phyloP scores from a whole-genome alignment of 2,113 vertebrate genomes.

The Cephalopterus ornatus region DNA sequence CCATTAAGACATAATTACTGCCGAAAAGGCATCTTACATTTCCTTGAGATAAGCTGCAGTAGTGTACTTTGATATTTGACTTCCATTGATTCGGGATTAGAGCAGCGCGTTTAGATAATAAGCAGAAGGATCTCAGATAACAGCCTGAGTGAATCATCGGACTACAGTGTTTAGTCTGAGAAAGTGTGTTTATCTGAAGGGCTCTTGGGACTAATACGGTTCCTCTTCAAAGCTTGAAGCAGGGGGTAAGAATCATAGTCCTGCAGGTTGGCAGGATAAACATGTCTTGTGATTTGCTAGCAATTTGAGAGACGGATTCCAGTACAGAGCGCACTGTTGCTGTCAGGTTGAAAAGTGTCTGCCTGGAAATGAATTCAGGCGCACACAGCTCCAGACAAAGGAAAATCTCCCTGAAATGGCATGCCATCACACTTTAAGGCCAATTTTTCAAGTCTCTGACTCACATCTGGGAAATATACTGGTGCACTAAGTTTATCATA shows the following conservation, averaged over 20 bases:
- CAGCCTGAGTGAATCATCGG: slow-evolving; percentile 11
- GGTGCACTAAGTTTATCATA: slow-evolving; percentile 6
- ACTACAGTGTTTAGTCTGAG: slow-evolving; percentile 3
- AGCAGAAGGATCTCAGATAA: slow-evolving; percentile 38
- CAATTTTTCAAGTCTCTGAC: slow-evolving; percentile 23
- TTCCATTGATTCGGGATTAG: slow-evolving; percentile 60
- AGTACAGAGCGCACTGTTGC: not conserved
- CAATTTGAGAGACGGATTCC: slow-evolving; percentile 41
- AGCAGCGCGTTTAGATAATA: slow-evolving; percentile 51
- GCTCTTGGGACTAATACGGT: slow-evolving; percentile 31
- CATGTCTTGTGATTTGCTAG: slow-evolving; percentile 53
- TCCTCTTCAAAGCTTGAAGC: slow-evolving; percentile 58
- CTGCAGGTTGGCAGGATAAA: slow-evolving; percentile 48
- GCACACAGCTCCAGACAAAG: slow-evolving; percentile 34
- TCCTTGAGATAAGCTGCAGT: slow-evolving; percentile 47
- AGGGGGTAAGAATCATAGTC: slow-evolving; percentile 33
- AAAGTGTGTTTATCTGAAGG: slow-evolving; percentile 57
- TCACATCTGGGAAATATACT: slow-evolving; percentile 39
- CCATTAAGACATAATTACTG: slow-evolving; percentile 68
- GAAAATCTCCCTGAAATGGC: slow-evolving; percentile 34
- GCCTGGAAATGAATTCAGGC: slow-evolving; percentile 35
- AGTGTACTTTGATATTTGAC: slow-evolving; percentile 19
- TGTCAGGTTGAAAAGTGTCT: slow-evolving; percentile 54
- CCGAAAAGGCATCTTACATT: slow-evolving; percentile 52
- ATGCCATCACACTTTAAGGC: slow-evolving; percentile 22